These are phyloP conservation scores for Apogon talboti DNA, from an alignment of 2,797 vertebrate genomes.

Conservation along the genomic window DNA sequence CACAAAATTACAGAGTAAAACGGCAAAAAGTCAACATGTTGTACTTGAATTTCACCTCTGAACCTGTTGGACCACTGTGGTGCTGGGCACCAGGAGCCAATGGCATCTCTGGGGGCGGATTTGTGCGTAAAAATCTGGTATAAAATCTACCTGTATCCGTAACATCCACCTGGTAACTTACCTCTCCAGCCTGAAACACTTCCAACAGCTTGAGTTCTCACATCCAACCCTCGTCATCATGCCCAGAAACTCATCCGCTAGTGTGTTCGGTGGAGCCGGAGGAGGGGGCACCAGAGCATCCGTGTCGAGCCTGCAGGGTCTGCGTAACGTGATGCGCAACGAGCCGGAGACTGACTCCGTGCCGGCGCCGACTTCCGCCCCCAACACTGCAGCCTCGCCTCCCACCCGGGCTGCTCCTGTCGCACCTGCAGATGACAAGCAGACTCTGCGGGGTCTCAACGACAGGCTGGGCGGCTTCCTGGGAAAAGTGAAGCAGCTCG, in stretches of 20 bases:
- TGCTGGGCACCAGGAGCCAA: conserved; percentile 43
- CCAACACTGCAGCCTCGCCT: neutral
- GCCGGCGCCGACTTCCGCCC: accelerated
- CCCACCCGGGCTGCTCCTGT: accelerated
- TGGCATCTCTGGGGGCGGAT: conserved; percentile 37
- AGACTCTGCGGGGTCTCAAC: conserved; percentile 79
- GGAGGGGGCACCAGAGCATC: conserved; percentile 66
- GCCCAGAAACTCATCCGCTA: conserved; percentile 58
- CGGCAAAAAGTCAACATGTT: conserved; percentile 20
- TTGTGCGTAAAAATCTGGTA: conserved; percentile 40
- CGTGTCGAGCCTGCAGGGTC: conserved; percentile 65
- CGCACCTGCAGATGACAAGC: conserved; percentile 67
- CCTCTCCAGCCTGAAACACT: neutral
- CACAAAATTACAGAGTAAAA: neutral
- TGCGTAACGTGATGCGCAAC: conserved; percentile 67
- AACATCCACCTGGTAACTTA: conserved; percentile 15
- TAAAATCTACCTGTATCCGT: conserved; percentile 52
- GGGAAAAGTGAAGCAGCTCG: conserved; percentile 71
- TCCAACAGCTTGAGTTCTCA: neutral
- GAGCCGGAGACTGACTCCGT: conserved; percentile 48
- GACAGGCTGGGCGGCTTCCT: conserved; percentile 79
- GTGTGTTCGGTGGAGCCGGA: conserved; percentile 76
- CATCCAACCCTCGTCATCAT: conserved; percentile 38
- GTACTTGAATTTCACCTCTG: conserved; percentile 54
- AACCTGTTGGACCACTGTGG: conserved; percentile 34